phyloP scores from a whole-genome alignment of 2,888 invertebrate genomes.

The Apamea crenata region DNA sequence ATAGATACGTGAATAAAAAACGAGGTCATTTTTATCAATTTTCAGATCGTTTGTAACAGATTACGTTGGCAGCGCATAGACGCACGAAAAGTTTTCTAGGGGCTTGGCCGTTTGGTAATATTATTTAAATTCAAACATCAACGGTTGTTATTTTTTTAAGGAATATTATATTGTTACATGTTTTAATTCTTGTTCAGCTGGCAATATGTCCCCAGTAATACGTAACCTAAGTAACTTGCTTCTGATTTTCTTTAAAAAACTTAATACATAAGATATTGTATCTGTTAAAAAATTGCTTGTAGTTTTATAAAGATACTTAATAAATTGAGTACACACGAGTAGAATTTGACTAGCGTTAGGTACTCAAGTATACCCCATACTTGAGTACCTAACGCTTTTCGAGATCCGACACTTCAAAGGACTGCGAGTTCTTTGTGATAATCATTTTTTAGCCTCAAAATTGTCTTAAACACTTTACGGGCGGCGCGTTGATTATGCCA shows the following conservation, averaged over 20 bases:
- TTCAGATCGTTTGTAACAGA: conserved; percentile 84
- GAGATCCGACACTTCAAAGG: conserved; percentile 79
- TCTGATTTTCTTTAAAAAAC: background rate
- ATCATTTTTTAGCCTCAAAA: conserved; percentile 82
- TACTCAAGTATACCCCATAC: background rate
- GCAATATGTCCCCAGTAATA: background rate
- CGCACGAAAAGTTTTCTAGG: conserved; percentile 52
- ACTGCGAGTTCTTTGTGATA: conserved; percentile 78
- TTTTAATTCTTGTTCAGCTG: background rate
- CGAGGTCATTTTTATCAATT: conserved; percentile 80
- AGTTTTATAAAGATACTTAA: background rate
- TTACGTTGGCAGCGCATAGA: conserved; percentile 68
- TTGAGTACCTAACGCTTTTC: conserved; percentile 40
- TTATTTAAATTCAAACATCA: conserved; percentile 52
- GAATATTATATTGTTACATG: background rate
- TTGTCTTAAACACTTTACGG: conserved; percentile 86
- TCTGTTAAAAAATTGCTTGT: background rate
- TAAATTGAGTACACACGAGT: conserved; percentile 11
- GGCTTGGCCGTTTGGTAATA: conserved; percentile 50
- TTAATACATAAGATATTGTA: no score
- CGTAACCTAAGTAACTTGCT: background rate
- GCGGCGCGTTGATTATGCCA: conserved; percentile 85
- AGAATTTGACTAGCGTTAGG: background rate
- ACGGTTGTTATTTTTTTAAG: conserved; percentile 13
- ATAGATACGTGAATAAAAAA: conserved; percentile 83